A percentile compares a stretch with the other conserved stretches of the same genome.
These are phyloP conservation scores for Pyrochroa serraticornis DNA, from an alignment of 2,888 invertebrate genomes.

Conservation along the genomic window DNA sequence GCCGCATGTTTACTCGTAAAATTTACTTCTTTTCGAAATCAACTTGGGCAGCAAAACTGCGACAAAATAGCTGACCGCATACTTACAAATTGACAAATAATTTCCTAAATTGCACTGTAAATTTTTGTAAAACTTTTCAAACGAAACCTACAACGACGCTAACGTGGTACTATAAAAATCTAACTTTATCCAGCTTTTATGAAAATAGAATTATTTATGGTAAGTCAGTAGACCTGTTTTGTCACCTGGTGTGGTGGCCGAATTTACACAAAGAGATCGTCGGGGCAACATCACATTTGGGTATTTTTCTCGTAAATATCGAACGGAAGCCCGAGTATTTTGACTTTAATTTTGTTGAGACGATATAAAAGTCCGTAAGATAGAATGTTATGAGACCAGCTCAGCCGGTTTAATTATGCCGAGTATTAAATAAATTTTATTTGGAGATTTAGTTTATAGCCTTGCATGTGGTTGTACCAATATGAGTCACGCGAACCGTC, in stretches of 20 bases:
- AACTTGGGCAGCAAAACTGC: neutral
- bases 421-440: constrained; percentile 32
- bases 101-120: constrained; percentile 13
- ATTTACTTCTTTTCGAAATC: constrained; percentile 16
- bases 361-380: constrained; percentile 49
- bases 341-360: constrained; percentile 48
- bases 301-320: constrained; percentile 52
- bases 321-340: constrained; percentile 45
- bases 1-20: constrained; percentile 5
- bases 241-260: constrained; percentile 47
- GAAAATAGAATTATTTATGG: constrained; percentile 43
- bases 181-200: constrained; percentile 38
- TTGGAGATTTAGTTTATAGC: constrained; percentile 25
- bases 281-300: constrained; percentile 45
- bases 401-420: constrained; percentile 37
- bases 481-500: constrained; percentile 13
- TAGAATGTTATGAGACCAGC: constrained; percentile 45
- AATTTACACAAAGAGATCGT: constrained; percentile 41
- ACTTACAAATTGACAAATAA: constrained; percentile 12
- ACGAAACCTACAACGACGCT: constrained; percentile 1
- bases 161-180: constrained; percentile 34
- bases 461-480: constrained; percentile 21
- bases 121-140: constrained; percentile 8
- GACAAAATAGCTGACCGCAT: neutral
- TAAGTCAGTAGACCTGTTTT: constrained; percentile 48